Conservation (phyloP, 2,797 vertebrate species). For the Carapus acus region DNA sequence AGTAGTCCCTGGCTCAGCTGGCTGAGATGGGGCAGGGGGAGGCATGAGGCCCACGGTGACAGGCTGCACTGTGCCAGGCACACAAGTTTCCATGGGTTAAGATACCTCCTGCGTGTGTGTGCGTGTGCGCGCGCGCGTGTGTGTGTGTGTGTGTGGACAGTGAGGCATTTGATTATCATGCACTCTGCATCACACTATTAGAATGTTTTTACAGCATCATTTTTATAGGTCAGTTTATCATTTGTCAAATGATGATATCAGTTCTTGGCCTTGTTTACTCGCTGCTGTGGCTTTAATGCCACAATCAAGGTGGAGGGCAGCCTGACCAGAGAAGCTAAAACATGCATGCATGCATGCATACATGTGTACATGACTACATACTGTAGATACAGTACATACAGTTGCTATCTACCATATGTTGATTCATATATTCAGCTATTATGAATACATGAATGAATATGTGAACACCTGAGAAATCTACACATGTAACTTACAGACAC, state of each 20-base stretch:
- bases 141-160: slow-evolving; percentile 19
- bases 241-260: not conserved
- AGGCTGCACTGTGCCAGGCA: slow-evolving; percentile 46
- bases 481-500: too few species aligned
- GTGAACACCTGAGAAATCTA: too few species aligned
- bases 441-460: too few species aligned
- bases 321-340: too few species aligned
- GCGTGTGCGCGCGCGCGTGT: slow-evolving; percentile 17
- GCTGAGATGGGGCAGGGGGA: slow-evolving; percentile 49
- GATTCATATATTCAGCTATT: too few species aligned
- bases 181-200: slow-evolving; percentile 23
- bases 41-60: slow-evolving; percentile 55
- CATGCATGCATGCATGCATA: too few species aligned
- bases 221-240: not conserved
- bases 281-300: slow-evolving; percentile 14
- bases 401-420: too few species aligned
- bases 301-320: too few species aligned
- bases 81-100: slow-evolving; percentile 61
- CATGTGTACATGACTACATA: too few species aligned
- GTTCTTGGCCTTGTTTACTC: slow-evolving; percentile 36
- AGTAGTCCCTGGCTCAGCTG: slow-evolving; percentile 60
- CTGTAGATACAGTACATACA: too few species aligned
- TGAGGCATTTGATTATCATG: slow-evolving; percentile 38
- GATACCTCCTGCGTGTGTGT: slow-evolving; percentile 17
- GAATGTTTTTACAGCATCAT: not conserved